Evolutionary conservation across 2,888 invertebrate species (phyloP), one percentile per base, ranked within the genome.

Genomic region (Thumatha senex): DNA sequence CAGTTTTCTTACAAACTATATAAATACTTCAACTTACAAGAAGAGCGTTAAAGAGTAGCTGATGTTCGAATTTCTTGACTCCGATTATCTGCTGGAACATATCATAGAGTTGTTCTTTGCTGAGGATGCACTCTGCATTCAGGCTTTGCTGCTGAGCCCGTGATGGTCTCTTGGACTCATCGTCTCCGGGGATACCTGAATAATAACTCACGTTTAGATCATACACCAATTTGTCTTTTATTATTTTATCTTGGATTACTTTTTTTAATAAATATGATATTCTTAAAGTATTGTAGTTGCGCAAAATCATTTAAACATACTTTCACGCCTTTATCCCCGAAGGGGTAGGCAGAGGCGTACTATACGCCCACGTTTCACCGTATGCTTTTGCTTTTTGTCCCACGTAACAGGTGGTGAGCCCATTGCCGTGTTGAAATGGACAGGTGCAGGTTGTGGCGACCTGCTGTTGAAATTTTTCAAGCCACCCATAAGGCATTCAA

Each of bases 41-140:
- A 81, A 99, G 94, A 67, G 99, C 99, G 93, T 99, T 99, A 92
- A 98, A 99, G 56, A 99, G 94, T 74, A 99, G 95, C 92, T 99
- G 99, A 89, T 99, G 99, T 89, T 99, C 99, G 86, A 99, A 99
- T 89, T 99, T 99, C 93, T 99, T 99, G 48, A 99, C 97, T 48
- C 96, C 96, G 57, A 99, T 93, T 69, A 99, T 98, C 89, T 99
- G 99, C 88, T 99, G 99, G 89, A 99, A 99, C 98, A 99, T 99
- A 86, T 99, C 99, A 89, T 98, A 99, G 10, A 99, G 94, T 84
- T 99, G 99, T 82, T 99, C 99, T 92, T 99, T 99, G 72, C 98
- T 98, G 67, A 99, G 94, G 78, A 99, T 98, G 70, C 97, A 93
- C 86, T 99, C 99, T 45, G 97, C 98, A 89, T 96, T 99, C 74